phyloP scores from a whole-genome alignment of 2,113 vertebrate species.

The Vulpes vulpes region DNA sequence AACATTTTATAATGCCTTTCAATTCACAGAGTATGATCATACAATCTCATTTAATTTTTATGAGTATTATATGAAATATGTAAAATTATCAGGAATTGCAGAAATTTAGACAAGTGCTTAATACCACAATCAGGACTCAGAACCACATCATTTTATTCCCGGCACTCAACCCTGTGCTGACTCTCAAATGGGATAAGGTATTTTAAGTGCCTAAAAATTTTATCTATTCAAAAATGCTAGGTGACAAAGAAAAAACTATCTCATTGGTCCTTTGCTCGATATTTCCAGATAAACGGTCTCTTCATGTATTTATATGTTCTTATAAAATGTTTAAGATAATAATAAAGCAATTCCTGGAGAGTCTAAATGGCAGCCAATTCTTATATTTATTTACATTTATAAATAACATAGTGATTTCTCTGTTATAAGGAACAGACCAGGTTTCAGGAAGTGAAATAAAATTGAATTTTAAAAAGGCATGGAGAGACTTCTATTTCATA shows the following conservation, averaged over 20 bases:
- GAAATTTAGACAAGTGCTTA: slow-evolving; percentile 18
- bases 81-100: slow-evolving; percentile 22
- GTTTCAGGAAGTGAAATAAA: slow-evolving; percentile 65
- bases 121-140: background rate
- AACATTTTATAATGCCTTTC: slow-evolving; percentile 49
- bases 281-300: slow-evolving; percentile 14
- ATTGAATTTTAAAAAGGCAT: slow-evolving; percentile 53
- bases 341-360: slow-evolving; percentile 55
- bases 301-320: slow-evolving; percentile 18
- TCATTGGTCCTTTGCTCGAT: background rate
- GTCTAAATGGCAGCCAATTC: slow-evolving; percentile 12
- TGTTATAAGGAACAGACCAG: slow-evolving; percentile 6
- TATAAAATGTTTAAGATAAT: slow-evolving; percentile 10
- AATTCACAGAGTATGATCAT: slow-evolving; percentile 10
- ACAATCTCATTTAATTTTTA: slow-evolving; percentile 45
- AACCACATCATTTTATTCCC: background rate
- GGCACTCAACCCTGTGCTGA: background rate
- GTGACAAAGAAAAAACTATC: slow-evolving; percentile 31
- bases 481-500: slow-evolving; percentile 47
- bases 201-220: slow-evolving; percentile 54
- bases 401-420: slow-evolving; percentile 54
- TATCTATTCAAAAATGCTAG: slow-evolving; percentile 15
- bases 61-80: background rate
- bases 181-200: slow-evolving; percentile 33
- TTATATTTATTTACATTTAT: slow-evolving; percentile 44